Evolutionary conservation across 2,888 invertebrate genomes (phyloP).

Genomic region (Conomelus anceps): DNA sequence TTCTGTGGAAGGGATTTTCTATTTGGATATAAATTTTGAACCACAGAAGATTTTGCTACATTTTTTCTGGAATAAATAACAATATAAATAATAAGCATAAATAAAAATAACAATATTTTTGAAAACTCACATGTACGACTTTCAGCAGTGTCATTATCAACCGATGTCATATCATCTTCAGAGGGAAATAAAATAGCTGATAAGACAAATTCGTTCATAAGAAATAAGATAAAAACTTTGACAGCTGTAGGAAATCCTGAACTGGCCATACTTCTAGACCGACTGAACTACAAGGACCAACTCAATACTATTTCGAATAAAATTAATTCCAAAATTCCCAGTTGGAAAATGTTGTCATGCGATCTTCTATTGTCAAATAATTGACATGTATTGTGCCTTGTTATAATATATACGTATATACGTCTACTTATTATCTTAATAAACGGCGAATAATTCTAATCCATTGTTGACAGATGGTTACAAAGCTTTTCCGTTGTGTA

Average conservation of each 20-base stretch:
- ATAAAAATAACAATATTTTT: not conserved
- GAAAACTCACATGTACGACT: not conserved
- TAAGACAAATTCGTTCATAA: not conserved
- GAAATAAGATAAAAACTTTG: not conserved
- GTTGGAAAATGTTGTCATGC: not conserved
- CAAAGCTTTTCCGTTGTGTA: not conserved
- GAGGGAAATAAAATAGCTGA: not conserved
- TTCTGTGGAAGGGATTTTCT: not conserved
- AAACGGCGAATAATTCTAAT: not conserved
- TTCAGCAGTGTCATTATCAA: not conserved
- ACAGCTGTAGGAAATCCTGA: not conserved
- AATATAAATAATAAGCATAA: not conserved
- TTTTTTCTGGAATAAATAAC: too few species aligned
- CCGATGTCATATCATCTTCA: not conserved
- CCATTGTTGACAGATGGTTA: not conserved
- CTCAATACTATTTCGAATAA: not conserved
- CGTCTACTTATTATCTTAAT: not conserved
- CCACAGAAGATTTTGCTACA: too few species aligned
- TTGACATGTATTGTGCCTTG: not conserved
- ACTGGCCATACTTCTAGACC: not conserved
- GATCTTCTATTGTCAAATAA: not conserved
- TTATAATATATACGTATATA: too few species aligned
- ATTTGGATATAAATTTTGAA: too few species aligned
- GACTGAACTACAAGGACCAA: not conserved
- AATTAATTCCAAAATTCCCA: not conserved